These are phyloP conservation scores for Phyto melanocephala DNA, from an alignment of 2,888 invertebrate genomes.

Conservation along the genomic window DNA sequence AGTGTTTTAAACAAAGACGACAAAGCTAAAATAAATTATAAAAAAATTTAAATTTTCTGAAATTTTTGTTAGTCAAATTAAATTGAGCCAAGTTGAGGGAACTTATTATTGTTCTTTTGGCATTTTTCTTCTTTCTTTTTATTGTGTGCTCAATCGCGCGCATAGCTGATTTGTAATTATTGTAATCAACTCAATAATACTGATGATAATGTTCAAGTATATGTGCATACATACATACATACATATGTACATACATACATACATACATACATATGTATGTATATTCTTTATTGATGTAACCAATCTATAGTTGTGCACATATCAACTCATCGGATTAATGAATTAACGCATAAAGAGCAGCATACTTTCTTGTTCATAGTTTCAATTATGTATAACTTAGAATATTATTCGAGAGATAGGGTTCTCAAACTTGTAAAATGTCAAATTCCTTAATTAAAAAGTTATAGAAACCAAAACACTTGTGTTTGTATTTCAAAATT, in stretches of 20 bases:
- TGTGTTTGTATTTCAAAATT: too few species aligned
- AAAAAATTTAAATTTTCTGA: background rate
- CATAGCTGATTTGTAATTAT: slow-evolving; percentile 77
- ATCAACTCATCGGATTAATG: slow-evolving; percentile 25
- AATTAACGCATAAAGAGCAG: slow-evolving; percentile 20
- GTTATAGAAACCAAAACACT: too few species aligned
- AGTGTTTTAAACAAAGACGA: slow-evolving; percentile 7
- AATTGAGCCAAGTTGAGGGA: background rate
- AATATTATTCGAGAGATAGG: too few species aligned
- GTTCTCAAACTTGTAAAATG: too few species aligned
- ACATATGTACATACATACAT: background rate
- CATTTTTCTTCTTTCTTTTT: slow-evolving; percentile 9
- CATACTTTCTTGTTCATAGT: too few species aligned
- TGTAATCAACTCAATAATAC: slow-evolving; percentile 72
- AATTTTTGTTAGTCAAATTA: background rate
- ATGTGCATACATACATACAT: background rate
- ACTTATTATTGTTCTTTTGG: background rate
- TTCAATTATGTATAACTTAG: too few species aligned
- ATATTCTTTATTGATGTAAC: background rate
- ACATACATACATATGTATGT: background rate
- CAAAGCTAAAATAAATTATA: background rate
- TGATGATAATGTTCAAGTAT: slow-evolving; percentile 24
- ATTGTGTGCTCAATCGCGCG: slow-evolving; percentile 67
- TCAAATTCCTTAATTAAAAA: too few species aligned
- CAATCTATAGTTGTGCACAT: background rate